Percentiles rank a stretch among this genome's conserved stretches.
Conservation (phyloP, 2,888 invertebrate species). For the Noctua janthe region DNA sequence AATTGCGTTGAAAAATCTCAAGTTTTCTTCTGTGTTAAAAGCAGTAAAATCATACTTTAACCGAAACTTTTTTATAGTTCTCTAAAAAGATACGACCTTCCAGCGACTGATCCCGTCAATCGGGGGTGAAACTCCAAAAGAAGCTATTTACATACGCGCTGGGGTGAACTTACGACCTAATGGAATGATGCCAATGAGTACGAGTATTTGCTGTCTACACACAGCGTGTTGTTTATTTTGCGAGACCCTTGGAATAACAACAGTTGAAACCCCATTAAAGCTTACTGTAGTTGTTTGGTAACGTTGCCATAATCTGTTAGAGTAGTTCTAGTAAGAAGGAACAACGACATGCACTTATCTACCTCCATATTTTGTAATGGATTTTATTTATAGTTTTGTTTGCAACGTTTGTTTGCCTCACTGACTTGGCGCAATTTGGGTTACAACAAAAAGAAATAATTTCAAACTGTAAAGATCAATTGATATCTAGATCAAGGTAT, state of each 20-base stretch:
- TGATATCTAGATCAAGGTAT: background rate
- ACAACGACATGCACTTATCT: background rate
- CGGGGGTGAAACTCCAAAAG: conserved; percentile 39
- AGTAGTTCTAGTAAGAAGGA: conserved; percentile 15
- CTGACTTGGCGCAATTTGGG: background rate
- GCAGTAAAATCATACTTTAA: conserved; percentile 3
- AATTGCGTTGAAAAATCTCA: background rate
- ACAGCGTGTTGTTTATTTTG: conserved; percentile 60
- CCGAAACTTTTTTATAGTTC: conserved; percentile 22
- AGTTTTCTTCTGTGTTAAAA: background rate
- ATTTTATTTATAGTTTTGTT: conserved; percentile 22
- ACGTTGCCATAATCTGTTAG: conserved; percentile 42
- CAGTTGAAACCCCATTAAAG: conserved; percentile 52
- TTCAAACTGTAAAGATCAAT: background rate
- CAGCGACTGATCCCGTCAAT: conserved; percentile 41
- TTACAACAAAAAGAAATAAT: background rate
- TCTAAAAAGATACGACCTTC: conserved; percentile 41
- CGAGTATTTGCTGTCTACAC: conserved; percentile 60
- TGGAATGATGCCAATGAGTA: conserved; percentile 62
- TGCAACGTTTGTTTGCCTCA: conserved; percentile 7
- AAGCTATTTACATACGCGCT: conserved; percentile 60
- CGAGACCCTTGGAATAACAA: conserved; percentile 55
- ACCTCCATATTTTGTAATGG: background rate
- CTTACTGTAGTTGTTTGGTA: conserved; percentile 52
- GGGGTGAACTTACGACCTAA: conserved; percentile 63